Base-by-base conservation (phyloP, 1,140 invertebrate species). In the Neuroterus valhalla region DNA sequence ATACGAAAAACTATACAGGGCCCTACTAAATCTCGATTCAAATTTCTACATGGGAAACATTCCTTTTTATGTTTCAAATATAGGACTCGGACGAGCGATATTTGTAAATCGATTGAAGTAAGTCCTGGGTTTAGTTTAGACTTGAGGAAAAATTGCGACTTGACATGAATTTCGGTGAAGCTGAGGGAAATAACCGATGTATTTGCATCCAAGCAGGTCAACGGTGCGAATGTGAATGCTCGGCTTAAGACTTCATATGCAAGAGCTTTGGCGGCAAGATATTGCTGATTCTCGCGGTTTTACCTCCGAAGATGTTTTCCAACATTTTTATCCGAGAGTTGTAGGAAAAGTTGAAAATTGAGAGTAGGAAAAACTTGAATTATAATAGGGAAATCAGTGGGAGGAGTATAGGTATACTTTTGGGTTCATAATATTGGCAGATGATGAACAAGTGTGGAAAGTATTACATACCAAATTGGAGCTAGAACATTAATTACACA, bases 181-280 rank as follows among this genome's bases (percentile, higher is more conserved):
- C 23, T 62, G 55, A 31, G 23, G 55, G 55, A 62, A 62, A 62
- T 62, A 62, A 62, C 55, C 26, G 26, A 62, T 62, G 55, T 62
- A 62, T 62, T 62, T 62, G 55, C 55, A 62, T 62, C 55, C 55
- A 62, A 62, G 55, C 55, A 62, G 55, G 55, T 62, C 55, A 62
- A 62, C 26, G 55, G 26, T 62, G 55, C 55, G 26, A 62, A 62
- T 15, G 23, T 62, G 55, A 62, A 62, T 62, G 55, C 55, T 62
- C 74, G 78, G 76, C 77, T 82, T 82, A 81, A 81, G 71, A 81
- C 78, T 73, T 84, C 82, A 82, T 84, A 82, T 79, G 78, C 70
- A 74, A 69, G 26, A 66, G 78, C 81, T 82, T 81, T 80, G 71
- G 78, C 46, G 62, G 75, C n/a, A 70, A 70, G 74, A 81, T 83